Evolutionary conservation across 2,113 vertebrate genomes (phyloP).

Genomic region (Regulus satrapa): DNA sequence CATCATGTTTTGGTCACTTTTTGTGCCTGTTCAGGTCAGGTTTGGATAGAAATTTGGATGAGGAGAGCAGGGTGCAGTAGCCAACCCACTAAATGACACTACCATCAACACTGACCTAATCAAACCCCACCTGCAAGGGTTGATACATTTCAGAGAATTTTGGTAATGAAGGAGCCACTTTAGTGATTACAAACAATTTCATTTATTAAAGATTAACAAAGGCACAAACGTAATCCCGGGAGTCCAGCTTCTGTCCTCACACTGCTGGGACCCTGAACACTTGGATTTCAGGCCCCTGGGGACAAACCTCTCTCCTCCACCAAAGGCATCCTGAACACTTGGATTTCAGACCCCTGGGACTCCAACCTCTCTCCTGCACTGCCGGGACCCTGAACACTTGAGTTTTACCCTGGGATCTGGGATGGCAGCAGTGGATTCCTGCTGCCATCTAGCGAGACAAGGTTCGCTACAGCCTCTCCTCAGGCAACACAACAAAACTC

Average conservation of each 20-base stretch:
- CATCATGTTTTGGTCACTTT: not conserved
- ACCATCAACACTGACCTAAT: not conserved
- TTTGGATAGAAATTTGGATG: not conserved
- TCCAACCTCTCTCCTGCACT: not conserved
- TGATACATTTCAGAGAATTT: not conserved
- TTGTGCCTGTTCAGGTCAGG: not conserved
- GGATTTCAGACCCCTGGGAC: fast-evolving
- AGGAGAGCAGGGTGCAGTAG: not conserved
- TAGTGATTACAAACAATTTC: not conserved
- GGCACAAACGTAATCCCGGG: not conserved
- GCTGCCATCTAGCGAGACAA: constrained; percentile 13
- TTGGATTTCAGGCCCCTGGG: not conserved
- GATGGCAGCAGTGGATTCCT: not conserved
- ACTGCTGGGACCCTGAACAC: fast-evolving
- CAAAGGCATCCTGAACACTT: not conserved
- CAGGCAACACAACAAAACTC: not conserved
- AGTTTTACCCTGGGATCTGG: fast-evolving
- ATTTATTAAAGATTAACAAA: not conserved
- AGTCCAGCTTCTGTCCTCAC: not conserved
- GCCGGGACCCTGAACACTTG: fast-evolving
- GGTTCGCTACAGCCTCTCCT: not conserved
- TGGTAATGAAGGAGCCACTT: not conserved
- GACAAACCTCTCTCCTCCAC: not conserved
- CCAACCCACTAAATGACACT: not conserved
- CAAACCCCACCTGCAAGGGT: not conserved